Evolutionary conservation across 2,113 vertebrate genomes (phyloP), one percentile per base, ranked within the genome.

Genomic region (Lophochroa leadbeateri): DNA sequence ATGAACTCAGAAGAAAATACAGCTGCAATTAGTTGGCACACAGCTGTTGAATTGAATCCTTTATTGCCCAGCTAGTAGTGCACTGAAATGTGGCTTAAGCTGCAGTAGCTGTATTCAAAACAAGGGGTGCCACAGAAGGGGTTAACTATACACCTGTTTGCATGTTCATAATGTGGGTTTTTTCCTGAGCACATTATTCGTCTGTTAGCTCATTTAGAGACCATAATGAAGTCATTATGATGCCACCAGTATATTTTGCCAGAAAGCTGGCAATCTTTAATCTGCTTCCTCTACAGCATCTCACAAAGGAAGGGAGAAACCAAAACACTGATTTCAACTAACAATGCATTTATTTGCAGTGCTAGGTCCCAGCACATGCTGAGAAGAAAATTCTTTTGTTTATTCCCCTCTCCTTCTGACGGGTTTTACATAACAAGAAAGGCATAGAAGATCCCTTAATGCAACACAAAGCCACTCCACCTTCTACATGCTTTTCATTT

Each of bases 281-380:
- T 95, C 95, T 96, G 79, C 86, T 94, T 96, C 94, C 92, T 95
- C 81, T 87, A 17, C 85, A 80, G 79, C 71, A 82, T 88, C 89
- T 94, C 91, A 69, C 90, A 96, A 25, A 96, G 93, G 93, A 97
- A 94, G 95, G 93, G 86, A 95, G 92, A 97, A 94, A 95, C 86
- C 88, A 96, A 94, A 97, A 90, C 93, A 95, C 80, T 81, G 86
- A 93, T 69, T 96, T 88, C 83, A 67, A 79, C 75, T 93, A 93
- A 95, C 93, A 97, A 71, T 86, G 90, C 68, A 37, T 93, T 80
- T 52, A 65, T 95, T 88, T 95, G 91, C 86, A 21, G 71, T 71
- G 67, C 61, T 69, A 57, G 35, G 71, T 78, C 86, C 85, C 92
- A 89, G 88, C 57, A 83, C 58, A 92, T 53, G 72, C 88, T 79